These are phyloP conservation scores for Dendrocincla tyrannina DNA, from an alignment of 2,797 vertebrate species.

Conservation along the genomic window DNA sequence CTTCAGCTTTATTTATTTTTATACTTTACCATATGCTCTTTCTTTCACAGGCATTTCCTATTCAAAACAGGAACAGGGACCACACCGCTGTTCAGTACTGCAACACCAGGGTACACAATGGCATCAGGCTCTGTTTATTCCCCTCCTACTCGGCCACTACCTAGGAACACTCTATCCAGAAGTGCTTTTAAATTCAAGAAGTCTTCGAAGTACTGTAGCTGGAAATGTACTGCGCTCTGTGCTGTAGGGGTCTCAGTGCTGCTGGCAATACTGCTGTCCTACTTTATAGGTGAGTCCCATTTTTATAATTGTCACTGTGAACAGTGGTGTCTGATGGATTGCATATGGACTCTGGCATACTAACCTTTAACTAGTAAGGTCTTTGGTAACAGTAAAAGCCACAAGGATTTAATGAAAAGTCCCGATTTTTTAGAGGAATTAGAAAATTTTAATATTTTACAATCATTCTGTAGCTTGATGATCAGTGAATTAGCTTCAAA, in stretches of 20 bases:
- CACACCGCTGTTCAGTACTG: slow-evolving; percentile 95
- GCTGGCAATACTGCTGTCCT: slow-evolving; percentile 93
- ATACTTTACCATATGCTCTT: slow-evolving; percentile 29
- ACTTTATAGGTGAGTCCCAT: slow-evolving; percentile 91
- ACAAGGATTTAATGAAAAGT: neutral
- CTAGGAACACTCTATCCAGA: slow-evolving; percentile 94
- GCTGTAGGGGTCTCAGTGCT: slow-evolving; percentile 93
- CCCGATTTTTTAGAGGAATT: neutral
- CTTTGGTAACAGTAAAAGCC: neutral
- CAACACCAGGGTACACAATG: slow-evolving; percentile 98
- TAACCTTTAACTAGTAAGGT: neutral
- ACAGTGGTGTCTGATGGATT: neutral
- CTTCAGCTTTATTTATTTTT: neutral
- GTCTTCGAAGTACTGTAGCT: slow-evolving; percentile 96
- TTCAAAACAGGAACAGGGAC: slow-evolving; percentile 98
- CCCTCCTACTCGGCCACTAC: slow-evolving; percentile 94
- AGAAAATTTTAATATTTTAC: slow-evolving; percentile 1
- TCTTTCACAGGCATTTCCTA: slow-evolving; percentile 91
- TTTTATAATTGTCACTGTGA: neutral
- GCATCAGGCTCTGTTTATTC: slow-evolving; percentile 97
- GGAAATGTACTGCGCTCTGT: slow-evolving; percentile 96
- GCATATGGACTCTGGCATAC: neutral
- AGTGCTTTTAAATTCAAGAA: slow-evolving; percentile 99
- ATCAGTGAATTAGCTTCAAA: neutral
- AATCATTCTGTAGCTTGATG: neutral